phyloP scores from a whole-genome alignment of 2,888 invertebrate species.

The Harpalus rubripes region DNA sequence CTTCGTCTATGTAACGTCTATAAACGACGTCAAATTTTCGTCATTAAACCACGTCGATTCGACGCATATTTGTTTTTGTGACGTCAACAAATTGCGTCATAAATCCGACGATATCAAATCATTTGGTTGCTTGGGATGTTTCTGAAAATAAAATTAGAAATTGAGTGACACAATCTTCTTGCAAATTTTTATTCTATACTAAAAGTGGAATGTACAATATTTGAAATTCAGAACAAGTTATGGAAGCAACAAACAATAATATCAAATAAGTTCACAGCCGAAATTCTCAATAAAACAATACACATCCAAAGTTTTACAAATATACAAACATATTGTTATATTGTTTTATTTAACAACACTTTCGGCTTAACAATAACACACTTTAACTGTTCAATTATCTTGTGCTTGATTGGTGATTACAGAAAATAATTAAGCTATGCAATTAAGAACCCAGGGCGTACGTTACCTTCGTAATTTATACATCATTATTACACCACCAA shows the following conservation, averaged over 20 bases:
- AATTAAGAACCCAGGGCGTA: background rate
- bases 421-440: background rate
- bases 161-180: constrained; percentile 17
- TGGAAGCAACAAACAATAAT: constrained; percentile 61
- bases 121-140: too few relatives aligned
- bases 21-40: too few relatives aligned
- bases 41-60: too few relatives aligned
- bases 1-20: too few relatives aligned
- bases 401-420: constrained; percentile 36
- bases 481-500: background rate
- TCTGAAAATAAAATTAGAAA: background rate
- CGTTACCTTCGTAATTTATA: too few relatives aligned
- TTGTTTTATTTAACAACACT: constrained; percentile 33
- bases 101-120: too few relatives aligned
- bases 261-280: constrained; percentile 28
- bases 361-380: constrained; percentile 38
- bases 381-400: constrained; percentile 10
- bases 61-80: too few relatives aligned
- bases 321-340: constrained; percentile 21
- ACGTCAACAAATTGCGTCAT: too few relatives aligned
- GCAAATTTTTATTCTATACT: constrained; percentile 47
- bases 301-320: constrained; percentile 28
- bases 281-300: constrained; percentile 44
- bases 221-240: constrained; percentile 62
- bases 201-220: constrained; percentile 63